These are phyloP conservation scores for Phylloscopus trochiloides DNA, from an alignment of 2,113 vertebrate species.

Conservation along the genomic window DNA sequence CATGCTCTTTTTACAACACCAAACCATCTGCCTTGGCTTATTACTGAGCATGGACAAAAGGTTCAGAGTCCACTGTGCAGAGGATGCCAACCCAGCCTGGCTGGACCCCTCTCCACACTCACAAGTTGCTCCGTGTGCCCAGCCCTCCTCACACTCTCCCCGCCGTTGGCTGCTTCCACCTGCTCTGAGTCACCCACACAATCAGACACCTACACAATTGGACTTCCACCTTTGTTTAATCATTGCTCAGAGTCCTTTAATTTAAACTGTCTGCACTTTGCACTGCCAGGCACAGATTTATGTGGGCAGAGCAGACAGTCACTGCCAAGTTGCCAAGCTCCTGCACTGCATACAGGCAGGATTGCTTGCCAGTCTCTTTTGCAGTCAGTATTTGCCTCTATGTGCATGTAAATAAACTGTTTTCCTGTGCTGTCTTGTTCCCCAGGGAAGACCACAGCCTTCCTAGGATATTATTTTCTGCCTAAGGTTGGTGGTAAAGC, in stretches of 20 bases:
- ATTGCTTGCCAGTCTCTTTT: neutral
- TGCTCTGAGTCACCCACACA: neutral
- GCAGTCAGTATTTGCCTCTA: neutral
- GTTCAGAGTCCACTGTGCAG: accelerated
- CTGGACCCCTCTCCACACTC: accelerated
- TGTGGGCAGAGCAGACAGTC: neutral
- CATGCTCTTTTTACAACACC: accelerated
- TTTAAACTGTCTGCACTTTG: neutral
- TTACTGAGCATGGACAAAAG: neutral
- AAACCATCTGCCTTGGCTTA: neutral
- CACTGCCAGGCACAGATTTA: neutral
- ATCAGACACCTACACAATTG: neutral
- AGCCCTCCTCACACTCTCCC: neutral
- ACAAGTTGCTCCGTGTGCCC: accelerated
- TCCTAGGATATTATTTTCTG: accelerated
- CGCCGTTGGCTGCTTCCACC: accelerated
- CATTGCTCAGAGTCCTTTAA: neutral
- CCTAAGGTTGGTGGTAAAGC: neutral
- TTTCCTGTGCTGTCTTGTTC: neutral
- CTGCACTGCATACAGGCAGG: accelerated
- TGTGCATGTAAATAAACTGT: neutral
- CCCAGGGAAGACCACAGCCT: neutral
- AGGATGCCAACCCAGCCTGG: neutral
- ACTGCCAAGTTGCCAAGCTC: accelerated
- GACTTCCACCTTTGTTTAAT: neutral